A percentile compares a stretch with the other conserved stretches of the same genome.
Evolutionary conservation across 2,888 invertebrate species (phyloP).

Genomic region (Ectemnius cavifrons): DNA sequence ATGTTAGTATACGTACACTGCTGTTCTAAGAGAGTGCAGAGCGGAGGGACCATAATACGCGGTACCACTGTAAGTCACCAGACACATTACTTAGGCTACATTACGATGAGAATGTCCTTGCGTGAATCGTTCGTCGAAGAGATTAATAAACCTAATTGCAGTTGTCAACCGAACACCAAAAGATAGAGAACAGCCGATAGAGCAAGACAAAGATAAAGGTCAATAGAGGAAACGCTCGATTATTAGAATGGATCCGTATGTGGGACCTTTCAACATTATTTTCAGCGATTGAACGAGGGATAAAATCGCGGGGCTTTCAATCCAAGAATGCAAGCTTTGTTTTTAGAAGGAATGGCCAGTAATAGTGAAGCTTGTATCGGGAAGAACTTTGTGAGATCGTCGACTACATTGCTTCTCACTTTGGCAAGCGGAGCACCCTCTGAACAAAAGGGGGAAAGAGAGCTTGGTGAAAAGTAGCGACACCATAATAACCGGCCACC

Average conservation of each 20-base stretch:
- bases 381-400: slow-evolving; percentile 11
- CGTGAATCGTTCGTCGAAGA: slow-evolving; percentile 25
- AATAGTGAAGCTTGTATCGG: slow-evolving; percentile 7
- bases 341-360: not conserved
- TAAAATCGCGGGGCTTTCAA: too few species aligned
- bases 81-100: slow-evolving; percentile 56
- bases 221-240: slow-evolving; percentile 35
- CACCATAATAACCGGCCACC: slow-evolving; percentile 28
- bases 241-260: not conserved
- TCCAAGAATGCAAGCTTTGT: not conserved
- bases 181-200: slow-evolving; percentile 55
- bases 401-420: slow-evolving; percentile 1
- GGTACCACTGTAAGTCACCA: slow-evolving; percentile 69
- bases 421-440: not conserved
- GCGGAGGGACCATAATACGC: slow-evolving; percentile 71
- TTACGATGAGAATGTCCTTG: slow-evolving; percentile 33
- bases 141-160: slow-evolving; percentile 32
- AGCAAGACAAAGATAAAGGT: slow-evolving; percentile 53
- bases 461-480: slow-evolving; percentile 28
- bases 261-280: not conserved
- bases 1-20: slow-evolving; percentile 69
- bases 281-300: not conserved
- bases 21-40: slow-evolving; percentile 71
- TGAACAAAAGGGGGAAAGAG: slow-evolving; percentile 1
- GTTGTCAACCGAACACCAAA: slow-evolving; percentile 55